Base-by-base conservation (phyloP, 2,888 invertebrate species). In the Eugnorisma glareosa region DNA sequence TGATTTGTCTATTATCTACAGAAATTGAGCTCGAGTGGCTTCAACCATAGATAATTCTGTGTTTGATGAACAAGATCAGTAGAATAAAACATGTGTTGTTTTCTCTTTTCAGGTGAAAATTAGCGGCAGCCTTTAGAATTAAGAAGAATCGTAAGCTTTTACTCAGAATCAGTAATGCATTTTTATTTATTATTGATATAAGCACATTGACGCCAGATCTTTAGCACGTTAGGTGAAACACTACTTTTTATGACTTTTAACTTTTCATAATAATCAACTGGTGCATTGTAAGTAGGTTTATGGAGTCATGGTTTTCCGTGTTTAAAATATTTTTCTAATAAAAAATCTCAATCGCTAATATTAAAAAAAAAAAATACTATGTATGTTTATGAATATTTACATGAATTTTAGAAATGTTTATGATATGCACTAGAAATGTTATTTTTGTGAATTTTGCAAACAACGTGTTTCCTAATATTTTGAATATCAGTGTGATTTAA, bases 321-420 rank as follows among this genome's bases (percentile, higher is more conserved):
- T 77, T 79, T 43, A 73, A 43, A 21, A 76, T 74, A 73, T 73
- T 85, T 89, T 83, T 87, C n/a, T 75, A 75, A 59, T 31, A 71
- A 71, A 54, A 70, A 75, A 76, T 83, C 64, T 83, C 67, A 45
- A 83, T 71, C 66, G 57, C 67, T 82, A 51, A 13, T 75, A 72
- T 48, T 63, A 61, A 59, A 75, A 54, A 35, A 4, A 3, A 40
- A 67, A n/a, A 57, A 71, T 70, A 69, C 8, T 67, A 68, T 31
- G 43, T 67, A 78, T 77, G 78, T 86, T 81, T 85, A 74, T 81
- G 75, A 76, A 80, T 70, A 64, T 88, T 84, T 88, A 90, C 89
- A 91, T 86, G 74, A 82, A 85, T 90, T 91, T 91, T 87, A 84
- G 79, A 89, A 88, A 88, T 83, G 75, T 89, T 89, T 86, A 81